phyloP scores from a whole-genome alignment of 2,797 vertebrate species.

The Furcifer pardalis region DNA sequence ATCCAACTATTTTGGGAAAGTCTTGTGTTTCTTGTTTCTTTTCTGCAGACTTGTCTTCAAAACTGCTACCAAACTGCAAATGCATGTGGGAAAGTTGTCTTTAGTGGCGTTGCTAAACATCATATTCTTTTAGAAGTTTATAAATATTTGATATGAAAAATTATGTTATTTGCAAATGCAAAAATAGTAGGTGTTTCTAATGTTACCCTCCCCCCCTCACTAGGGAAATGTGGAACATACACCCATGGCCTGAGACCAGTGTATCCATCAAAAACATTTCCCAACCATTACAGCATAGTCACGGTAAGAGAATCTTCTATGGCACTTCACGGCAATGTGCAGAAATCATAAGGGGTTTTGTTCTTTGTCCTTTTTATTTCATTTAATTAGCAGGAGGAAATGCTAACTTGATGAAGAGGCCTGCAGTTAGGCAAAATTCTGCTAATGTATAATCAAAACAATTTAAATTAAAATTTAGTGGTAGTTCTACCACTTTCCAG shows the following conservation, averaged over 20 bases:
- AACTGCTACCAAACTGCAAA: background rate
- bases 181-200: slow-evolving; percentile 33
- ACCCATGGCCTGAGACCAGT: slow-evolving; percentile 86
- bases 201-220: slow-evolving; percentile 46
- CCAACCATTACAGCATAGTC: slow-evolving; percentile 96
- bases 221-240: slow-evolving; percentile 87
- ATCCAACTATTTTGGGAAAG: background rate
- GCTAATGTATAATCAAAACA: background rate
- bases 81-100: background rate
- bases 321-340: too few species aligned
- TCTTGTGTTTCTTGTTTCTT: background rate
- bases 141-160: background rate
- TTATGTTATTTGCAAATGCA: background rate
- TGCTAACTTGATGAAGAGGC: background rate
- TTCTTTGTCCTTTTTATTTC: background rate
- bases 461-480: background rate
- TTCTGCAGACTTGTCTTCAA: background rate
- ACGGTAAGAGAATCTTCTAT: slow-evolving; percentile 82
- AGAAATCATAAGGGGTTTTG: background rate
- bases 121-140: background rate
- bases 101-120: background rate
- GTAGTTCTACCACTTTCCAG: background rate
- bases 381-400: background rate
- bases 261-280: slow-evolving; percentile 98
- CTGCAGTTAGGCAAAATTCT: background rate